phyloP scores from a whole-genome alignment of 2,888 invertebrate species.

The Acleris emargana region DNA sequence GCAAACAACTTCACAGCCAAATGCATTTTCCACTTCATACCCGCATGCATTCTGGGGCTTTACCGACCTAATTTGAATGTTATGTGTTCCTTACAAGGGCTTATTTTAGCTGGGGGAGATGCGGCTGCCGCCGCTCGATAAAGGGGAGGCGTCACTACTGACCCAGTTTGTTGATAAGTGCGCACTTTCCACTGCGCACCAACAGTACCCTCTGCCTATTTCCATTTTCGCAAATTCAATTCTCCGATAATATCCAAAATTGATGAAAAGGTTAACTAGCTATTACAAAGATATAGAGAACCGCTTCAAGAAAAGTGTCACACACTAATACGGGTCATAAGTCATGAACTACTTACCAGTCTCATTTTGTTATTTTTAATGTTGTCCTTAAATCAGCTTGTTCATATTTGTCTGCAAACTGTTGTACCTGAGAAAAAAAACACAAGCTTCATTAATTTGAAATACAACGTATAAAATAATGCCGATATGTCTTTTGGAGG shows the following conservation, averaged over 20 bases:
- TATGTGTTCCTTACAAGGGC: constrained; percentile 61
- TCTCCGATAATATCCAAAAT: constrained; percentile 41
- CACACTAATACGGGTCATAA: background rate
- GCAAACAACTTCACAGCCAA: constrained; percentile 56
- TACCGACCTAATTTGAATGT: constrained; percentile 54
- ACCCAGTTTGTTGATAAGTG: constrained; percentile 80
- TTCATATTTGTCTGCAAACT: constrained; percentile 55
- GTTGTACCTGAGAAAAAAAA: constrained; percentile 64
- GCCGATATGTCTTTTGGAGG: background rate
- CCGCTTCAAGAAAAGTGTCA: background rate
- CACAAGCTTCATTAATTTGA: constrained; percentile 9
- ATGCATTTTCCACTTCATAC: constrained; percentile 67
- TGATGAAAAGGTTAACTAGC: constrained; percentile 20
- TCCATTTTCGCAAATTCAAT: constrained; percentile 62
- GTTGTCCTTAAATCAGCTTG: constrained; percentile 47
- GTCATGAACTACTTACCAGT: constrained; percentile 64
- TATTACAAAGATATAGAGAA: background rate
- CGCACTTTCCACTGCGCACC: constrained; percentile 80
- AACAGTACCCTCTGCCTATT: constrained; percentile 72
- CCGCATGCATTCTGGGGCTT: constrained; percentile 52
- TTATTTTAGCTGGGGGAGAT: constrained; percentile 61
- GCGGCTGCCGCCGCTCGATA: constrained; percentile 71
- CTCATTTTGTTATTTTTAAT: constrained; percentile 67
- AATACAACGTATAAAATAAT: background rate
- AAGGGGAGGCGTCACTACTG: constrained; percentile 82